Conservation (phyloP, 2,888 invertebrate species). For the Melanotus villosus region DNA sequence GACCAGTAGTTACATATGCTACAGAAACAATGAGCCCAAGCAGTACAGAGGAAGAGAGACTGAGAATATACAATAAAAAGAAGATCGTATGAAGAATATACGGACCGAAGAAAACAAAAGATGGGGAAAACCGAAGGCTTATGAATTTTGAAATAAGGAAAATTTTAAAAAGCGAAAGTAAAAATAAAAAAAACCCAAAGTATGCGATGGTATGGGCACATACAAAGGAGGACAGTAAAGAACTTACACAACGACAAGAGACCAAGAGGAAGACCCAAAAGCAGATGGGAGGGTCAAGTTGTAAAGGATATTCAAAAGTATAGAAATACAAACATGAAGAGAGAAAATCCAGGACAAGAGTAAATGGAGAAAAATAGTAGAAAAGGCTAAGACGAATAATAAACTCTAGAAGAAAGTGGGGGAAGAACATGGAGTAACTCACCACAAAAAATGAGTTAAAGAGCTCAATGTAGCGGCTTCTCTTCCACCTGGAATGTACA, state of each 20-base stretch:
- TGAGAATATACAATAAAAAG: not conserved
- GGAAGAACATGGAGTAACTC: not conserved
- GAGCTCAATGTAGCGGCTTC: not conserved
- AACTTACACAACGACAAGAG: not conserved
- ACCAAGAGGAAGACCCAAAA: not conserved
- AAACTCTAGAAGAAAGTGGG: not conserved
- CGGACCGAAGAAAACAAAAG: not conserved
- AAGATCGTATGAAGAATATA: not conserved
- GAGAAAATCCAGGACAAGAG: not conserved
- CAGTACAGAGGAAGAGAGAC: not conserved
- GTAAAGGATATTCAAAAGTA: not conserved
- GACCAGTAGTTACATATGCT: not conserved
- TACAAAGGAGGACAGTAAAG: not conserved
- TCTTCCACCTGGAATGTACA: not conserved
- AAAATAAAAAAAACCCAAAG: not conserved
- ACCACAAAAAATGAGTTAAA: constrained; percentile 1
- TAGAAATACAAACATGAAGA: not conserved
- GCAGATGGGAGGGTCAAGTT: not conserved
- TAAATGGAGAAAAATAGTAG: constrained; percentile 2
- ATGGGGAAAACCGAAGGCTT: not conserved
- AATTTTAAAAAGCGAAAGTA: not conserved
- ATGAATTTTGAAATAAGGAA: not conserved
- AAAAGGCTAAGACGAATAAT: not conserved
- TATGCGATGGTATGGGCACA: not conserved
- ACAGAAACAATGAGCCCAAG: not conserved